Percentiles rank a stretch among this genome's conserved stretches.
These are phyloP conservation scores for Papilio elwesi DNA, from an alignment of 2,888 invertebrate species.

Conservation along the genomic window DNA sequence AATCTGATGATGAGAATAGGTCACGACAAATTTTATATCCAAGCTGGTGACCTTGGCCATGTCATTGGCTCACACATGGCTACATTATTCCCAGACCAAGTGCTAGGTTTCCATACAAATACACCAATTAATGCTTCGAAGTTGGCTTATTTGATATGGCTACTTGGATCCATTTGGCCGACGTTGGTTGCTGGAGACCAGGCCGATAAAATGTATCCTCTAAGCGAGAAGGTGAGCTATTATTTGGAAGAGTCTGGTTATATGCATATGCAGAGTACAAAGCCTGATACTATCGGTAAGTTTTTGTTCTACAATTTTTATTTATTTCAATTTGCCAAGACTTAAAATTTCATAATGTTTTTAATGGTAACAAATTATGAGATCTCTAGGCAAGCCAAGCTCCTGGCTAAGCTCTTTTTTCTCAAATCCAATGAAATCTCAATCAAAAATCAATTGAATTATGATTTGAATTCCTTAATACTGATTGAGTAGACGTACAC, in stretches of 20 bases:
- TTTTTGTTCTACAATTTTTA: conserved; percentile 14
- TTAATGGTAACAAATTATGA: no score
- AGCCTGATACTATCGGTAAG: conserved; percentile 92
- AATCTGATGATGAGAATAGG: conserved; percentile 89
- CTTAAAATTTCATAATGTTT: no score
- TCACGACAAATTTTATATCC: conserved; percentile 86
- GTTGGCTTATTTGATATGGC: conserved; percentile 56
- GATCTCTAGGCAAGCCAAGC: no score
- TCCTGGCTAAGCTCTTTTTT: no score
- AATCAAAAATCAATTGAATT: no score
- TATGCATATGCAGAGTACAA: conserved; percentile 90
- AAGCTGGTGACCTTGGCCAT: conserved; percentile 91
- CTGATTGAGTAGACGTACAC: no score
- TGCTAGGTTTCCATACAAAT: conserved; percentile 86
- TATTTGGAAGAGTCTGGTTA: conserved; percentile 84
- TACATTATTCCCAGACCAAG: conserved; percentile 85
- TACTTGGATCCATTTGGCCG: conserved; percentile 81
- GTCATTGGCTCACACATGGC: conserved; percentile 86
- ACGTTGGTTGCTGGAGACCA: conserved; percentile 74
- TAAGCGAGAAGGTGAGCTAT: conserved; percentile 61
- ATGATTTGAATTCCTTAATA: no score
- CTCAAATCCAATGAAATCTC: no score
- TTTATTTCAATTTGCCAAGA: neutral
- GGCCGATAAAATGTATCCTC: conserved; percentile 79
- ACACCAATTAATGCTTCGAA: conserved; percentile 77